Conservation (phyloP, 1,140 invertebrate genomes). For the Lordiphosa mommai region DNA sequence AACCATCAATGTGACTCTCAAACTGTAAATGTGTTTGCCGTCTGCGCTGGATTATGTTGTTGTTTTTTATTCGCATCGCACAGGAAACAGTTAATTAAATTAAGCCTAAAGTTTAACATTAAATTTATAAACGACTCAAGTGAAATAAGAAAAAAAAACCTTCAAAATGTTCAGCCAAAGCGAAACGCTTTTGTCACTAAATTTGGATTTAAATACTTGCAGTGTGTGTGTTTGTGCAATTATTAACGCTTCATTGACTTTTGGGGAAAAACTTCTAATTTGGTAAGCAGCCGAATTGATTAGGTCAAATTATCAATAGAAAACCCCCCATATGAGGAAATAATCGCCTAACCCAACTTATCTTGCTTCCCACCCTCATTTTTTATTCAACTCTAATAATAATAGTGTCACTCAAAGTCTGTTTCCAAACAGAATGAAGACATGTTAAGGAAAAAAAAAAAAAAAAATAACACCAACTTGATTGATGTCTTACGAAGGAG, state of each 20-base stretch:
- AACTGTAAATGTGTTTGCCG: conserved; percentile 10
- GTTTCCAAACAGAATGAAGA: neutral
- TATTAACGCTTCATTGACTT: conserved; percentile 52
- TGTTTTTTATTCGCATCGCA: conserved; percentile 17
- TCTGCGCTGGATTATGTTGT: neutral
- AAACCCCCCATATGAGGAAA: neutral
- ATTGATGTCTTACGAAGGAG: conserved; percentile 18
- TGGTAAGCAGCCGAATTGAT: conserved; percentile 25
- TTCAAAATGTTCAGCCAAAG: conserved; percentile 42
- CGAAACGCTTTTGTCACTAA: conserved; percentile 16
- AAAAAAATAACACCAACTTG: conserved; percentile 13
- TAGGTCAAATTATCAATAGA: conserved; percentile 43
- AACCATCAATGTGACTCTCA: conserved; percentile 12
- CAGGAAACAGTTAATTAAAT: conserved; percentile 73
- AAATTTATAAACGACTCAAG: conserved; percentile 17
- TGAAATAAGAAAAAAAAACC: conserved; percentile 13
- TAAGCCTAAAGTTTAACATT: conserved; percentile 61
- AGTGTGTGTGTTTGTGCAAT: conserved; percentile 18
- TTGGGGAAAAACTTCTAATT: conserved; percentile 3
- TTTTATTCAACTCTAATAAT: neutral
- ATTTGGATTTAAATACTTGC: conserved; percentile 2
- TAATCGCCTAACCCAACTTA: neutral
- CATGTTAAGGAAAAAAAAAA: neutral
- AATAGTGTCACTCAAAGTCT: conserved; percentile 1
- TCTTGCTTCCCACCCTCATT: conserved; percentile 4